Percentiles rank a stretch among this genome's conserved stretches.
Conservation (phyloP, 2,113 vertebrate species). For the Ahaetulla prasina region DNA sequence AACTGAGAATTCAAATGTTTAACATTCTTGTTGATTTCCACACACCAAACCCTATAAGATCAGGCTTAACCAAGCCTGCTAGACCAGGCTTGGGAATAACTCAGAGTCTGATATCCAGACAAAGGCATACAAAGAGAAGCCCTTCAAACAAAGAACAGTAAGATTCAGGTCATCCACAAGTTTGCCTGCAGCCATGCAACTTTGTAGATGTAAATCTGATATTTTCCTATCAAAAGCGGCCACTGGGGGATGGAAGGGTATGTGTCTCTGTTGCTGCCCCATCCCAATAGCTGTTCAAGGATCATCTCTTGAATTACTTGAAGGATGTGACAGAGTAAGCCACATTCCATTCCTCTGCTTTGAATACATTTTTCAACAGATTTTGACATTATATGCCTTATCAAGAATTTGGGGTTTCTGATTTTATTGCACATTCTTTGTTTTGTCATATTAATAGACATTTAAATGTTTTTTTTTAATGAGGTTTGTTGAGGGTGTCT, state of each 20-base stretch:
- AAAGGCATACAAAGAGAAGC: not conserved
- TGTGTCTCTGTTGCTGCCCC: not conserved
- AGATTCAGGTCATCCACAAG: not conserved
- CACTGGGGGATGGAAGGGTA: not conserved
- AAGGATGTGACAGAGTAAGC: slow-evolving; percentile 14
- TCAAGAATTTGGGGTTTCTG: slow-evolving; percentile 35
- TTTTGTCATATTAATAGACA: slow-evolving; percentile 50
- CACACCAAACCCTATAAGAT: not conserved
- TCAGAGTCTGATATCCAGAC: not conserved
- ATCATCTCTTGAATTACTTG: not conserved
- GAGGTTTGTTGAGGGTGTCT: slow-evolving; percentile 14
- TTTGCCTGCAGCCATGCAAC: not conserved
- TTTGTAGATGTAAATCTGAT: not conserved
- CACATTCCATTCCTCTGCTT: slow-evolving; percentile 32
- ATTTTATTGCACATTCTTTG: slow-evolving; percentile 59
- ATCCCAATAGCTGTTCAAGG: not conserved
- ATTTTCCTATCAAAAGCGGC: not conserved
- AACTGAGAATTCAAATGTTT: not conserved
- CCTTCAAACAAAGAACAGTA: not conserved
- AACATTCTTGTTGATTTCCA: not conserved
- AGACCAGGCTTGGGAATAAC: not conserved
- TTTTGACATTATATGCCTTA: slow-evolving; percentile 14
- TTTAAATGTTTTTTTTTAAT: slow-evolving; percentile 12
- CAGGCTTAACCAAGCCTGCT: not conserved
- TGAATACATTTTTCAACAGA: slow-evolving; percentile 19